These are phyloP conservation scores for Mimumesa dahlbomi DNA, from an alignment of 2,888 invertebrate species.

Conservation along the genomic window DNA sequence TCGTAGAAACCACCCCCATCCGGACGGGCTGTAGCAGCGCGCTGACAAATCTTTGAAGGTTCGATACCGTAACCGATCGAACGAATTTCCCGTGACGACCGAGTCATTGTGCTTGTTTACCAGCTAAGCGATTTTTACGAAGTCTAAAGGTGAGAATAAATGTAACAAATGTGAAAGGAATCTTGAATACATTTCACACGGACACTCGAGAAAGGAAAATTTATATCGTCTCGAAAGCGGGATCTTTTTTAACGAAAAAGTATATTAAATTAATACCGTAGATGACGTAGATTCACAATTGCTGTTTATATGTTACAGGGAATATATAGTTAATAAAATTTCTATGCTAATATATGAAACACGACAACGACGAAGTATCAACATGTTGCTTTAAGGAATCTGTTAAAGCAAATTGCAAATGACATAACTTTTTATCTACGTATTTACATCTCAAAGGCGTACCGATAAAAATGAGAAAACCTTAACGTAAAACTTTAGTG, in stretches of 20 bases:
- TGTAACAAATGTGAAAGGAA: conserved; percentile 1
- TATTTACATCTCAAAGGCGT: background rate
- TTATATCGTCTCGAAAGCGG: background rate
- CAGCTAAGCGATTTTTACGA: conserved; percentile 21
- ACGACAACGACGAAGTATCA: no score
- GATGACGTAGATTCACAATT: no score
- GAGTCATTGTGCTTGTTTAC: conserved; percentile 37
- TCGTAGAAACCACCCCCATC: conserved; percentile 13
- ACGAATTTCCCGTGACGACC: conserved; percentile 47
- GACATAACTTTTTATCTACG: no score
- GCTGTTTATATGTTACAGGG: no score
- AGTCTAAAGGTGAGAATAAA: conserved; percentile 1
- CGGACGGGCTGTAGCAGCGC: background rate
- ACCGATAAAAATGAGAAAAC: conserved; percentile 21
- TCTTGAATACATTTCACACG: background rate
- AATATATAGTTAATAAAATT: no score
- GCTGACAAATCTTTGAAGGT: conserved; percentile 43
- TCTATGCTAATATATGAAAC: no score
- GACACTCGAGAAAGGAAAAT: conserved; percentile 14
- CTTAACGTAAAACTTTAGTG: conserved; percentile 37
- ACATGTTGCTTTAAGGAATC: no score
- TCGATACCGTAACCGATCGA: conserved; percentile 41
- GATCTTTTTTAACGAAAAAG: background rate
- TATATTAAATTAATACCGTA: no score
- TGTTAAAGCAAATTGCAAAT: no score